Percentiles rank a stretch among this genome's conserved stretches.
phyloP scores from a whole-genome alignment of 2,797 vertebrate genomes.

The Helicolenus hilgendorfi region DNA sequence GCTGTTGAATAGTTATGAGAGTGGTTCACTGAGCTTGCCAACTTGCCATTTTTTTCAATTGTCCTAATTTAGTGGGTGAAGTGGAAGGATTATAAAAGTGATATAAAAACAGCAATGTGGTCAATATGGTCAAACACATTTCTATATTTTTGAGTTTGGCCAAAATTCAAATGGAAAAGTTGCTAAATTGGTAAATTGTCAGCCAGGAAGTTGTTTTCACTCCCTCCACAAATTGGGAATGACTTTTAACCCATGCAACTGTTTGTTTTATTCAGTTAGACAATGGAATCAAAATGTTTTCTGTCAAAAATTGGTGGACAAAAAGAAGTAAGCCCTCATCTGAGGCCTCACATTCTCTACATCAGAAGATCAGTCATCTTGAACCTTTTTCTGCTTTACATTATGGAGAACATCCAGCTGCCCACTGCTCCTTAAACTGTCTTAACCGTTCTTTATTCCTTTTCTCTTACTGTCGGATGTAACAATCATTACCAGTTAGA shows the following conservation, averaged over 20 bases:
- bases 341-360: not conserved
- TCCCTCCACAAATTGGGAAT: not conserved
- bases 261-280: not conserved
- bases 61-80: constrained; percentile 34
- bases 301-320: not conserved
- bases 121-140: constrained; percentile 40
- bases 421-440: too few relatives aligned
- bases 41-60: not conserved
- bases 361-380: not conserved
- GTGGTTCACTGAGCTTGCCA: constrained; percentile 22
- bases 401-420: too few relatives aligned
- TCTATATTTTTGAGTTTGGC: not conserved
- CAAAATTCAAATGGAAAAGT: not conserved
- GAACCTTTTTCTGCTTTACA: not conserved
- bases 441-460: too few relatives aligned
- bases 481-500: too few relatives aligned
- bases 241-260: not conserved
- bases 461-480: too few relatives aligned
- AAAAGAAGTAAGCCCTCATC: not conserved
- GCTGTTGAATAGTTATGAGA: constrained; percentile 14
- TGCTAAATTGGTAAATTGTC: not conserved
- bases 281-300: not conserved
- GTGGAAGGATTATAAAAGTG: not conserved
- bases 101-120: constrained; percentile 27
- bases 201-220: not conserved